Conservation (phyloP, 2,113 vertebrate genomes). For the Coturnix japonica region DNA sequence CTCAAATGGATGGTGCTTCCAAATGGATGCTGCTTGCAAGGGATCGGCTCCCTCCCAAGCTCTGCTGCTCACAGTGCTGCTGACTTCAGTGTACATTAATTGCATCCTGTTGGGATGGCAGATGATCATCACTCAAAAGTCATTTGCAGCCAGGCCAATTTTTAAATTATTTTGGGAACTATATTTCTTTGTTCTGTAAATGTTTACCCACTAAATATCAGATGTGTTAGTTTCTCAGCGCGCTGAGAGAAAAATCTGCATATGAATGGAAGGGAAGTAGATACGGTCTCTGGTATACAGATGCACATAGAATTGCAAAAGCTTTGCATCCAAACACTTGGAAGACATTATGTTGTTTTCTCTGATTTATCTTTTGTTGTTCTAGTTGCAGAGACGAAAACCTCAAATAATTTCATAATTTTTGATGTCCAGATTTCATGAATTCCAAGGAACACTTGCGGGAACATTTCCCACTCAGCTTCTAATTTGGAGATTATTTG, state of each 20-base stretch:
- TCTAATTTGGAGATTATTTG: constrained; percentile 9
- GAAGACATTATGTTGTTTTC: not conserved
- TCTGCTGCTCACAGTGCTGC: not conserved
- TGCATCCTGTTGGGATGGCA: not conserved
- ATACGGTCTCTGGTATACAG: not conserved
- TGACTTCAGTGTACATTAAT: not conserved
- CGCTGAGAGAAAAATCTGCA: constrained; percentile 1
- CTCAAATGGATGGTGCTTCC: not conserved
- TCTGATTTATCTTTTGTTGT: constrained; percentile 12
- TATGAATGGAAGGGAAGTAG: not conserved
- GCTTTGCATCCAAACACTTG: not conserved
- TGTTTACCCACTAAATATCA: not conserved
- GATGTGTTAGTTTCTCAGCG: not conserved
- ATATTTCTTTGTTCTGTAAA: constrained; percentile 10
- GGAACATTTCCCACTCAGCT: constrained; percentile 10
- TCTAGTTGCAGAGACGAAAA: constrained; percentile 23
- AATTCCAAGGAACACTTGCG: not conserved
- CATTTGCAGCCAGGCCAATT: not conserved
- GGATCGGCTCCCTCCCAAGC: not conserved
- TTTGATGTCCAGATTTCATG: not conserved
- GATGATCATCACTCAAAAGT: not conserved
- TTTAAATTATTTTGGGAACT: not conserved
- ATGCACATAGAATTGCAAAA: not conserved
- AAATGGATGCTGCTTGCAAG: not conserved
- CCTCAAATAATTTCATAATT: constrained; percentile 21